Conservation (phyloP, 2,797 vertebrate genomes). For the Chiloscyllium punctatum region DNA sequence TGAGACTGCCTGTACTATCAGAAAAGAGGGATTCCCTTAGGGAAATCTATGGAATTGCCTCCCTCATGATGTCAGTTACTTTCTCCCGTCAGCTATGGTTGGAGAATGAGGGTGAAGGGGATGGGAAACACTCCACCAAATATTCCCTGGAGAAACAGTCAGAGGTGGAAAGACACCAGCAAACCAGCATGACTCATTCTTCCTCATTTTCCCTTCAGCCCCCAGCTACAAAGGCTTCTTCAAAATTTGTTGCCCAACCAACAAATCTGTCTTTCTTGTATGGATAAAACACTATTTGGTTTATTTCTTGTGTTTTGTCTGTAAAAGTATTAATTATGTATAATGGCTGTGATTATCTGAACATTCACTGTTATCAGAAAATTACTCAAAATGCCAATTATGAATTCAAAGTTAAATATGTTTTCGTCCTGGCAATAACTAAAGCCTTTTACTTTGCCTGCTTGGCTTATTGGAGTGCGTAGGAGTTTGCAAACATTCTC, state of each 20-base stretch:
- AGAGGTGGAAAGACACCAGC: too few relatives aligned
- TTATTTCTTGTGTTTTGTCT: not conserved
- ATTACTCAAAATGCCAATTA: not conserved
- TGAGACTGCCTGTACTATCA: too few relatives aligned
- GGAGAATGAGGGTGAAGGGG: too few relatives aligned
- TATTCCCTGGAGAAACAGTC: too few relatives aligned
- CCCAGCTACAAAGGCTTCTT: not conserved
- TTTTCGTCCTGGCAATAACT: slow-evolving; percentile 6
- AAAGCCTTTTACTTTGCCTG: not conserved
- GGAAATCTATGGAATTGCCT: too few relatives aligned
- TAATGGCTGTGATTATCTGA: not conserved
- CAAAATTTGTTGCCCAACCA: not conserved
- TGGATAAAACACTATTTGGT: not conserved
- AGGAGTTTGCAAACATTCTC: not conserved
- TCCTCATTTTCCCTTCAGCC: not conserved
- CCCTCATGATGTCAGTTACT: too few relatives aligned
- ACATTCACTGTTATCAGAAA: not conserved
- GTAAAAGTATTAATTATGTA: not conserved
- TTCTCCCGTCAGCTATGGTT: too few relatives aligned
- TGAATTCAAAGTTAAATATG: not conserved
- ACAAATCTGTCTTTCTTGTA: not conserved
- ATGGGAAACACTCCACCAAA: too few relatives aligned
- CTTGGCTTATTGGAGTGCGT: not conserved
- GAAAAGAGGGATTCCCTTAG: too few relatives aligned
- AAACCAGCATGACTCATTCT: too few relatives aligned